phyloP scores from a whole-genome alignment of 1,140 invertebrate genomes.

The Bombus affinis region DNA sequence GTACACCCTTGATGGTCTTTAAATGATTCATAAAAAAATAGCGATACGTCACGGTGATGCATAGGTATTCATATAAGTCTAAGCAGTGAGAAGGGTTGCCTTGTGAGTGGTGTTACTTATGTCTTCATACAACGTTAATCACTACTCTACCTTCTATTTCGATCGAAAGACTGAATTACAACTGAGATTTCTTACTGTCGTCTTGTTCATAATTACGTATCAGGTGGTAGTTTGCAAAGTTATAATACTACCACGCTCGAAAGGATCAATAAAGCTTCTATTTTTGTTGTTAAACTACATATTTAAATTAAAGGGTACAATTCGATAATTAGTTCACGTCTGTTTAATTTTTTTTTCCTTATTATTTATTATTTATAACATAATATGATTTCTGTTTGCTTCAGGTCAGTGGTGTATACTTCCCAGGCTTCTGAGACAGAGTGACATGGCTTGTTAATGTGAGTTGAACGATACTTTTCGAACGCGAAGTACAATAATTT shows the following conservation, averaged over 20 bases:
- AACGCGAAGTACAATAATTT: constrained; percentile 34
- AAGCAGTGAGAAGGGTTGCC: background rate
- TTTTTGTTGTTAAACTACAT: background rate
- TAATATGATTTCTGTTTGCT: constrained; percentile 58
- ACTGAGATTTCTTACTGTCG: background rate
- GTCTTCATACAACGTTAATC: background rate
- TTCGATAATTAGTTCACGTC: background rate
- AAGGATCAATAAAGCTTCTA: background rate
- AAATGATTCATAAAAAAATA: background rate
- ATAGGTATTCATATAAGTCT: too few relatives aligned
- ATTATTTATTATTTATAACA: background rate
- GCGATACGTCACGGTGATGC: background rate
- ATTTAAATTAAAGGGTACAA: too few relatives aligned
- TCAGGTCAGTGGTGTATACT: constrained; percentile 80
- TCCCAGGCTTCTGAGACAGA: constrained; percentile 75
- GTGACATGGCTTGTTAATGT: constrained; percentile 76
- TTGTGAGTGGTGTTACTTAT: background rate
- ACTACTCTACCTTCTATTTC: background rate
- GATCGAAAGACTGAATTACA: background rate
- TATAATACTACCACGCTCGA: background rate
- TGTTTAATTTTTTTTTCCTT: background rate
- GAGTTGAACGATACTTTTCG: constrained; percentile 73
- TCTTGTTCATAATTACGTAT: background rate
- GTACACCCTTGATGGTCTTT: background rate
- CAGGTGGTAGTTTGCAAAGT: background rate